These are phyloP conservation scores for Nemoura dubitans DNA, from an alignment of 2,888 invertebrate genomes.

Conservation along the genomic window DNA sequence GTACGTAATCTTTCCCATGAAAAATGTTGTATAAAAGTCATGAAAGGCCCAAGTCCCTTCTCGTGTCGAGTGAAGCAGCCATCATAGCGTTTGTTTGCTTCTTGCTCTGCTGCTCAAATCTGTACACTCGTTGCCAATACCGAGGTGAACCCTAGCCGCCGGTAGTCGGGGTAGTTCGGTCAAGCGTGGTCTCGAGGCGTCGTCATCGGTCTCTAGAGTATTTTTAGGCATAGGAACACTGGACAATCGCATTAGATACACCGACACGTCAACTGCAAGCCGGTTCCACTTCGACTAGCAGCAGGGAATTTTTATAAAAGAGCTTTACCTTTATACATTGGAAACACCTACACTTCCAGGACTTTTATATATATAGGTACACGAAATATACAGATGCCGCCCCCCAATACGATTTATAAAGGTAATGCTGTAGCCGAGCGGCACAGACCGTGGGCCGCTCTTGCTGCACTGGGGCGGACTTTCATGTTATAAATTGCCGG, in stretches of 20 bases:
- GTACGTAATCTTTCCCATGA: conserved; percentile 12
- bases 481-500: neutral
- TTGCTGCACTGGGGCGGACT: neutral
- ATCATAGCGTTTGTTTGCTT: conserved; percentile 24
- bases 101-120: conserved; percentile 10
- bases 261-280: neutral
- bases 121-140: neutral
- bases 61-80: neutral
- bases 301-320: neutral
- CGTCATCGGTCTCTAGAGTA: too few species aligned
- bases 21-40: neutral
- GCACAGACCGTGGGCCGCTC: neutral
- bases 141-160: neutral
- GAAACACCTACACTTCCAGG: too few species aligned
- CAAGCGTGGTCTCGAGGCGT: neutral
- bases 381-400: neutral
- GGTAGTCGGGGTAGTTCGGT: neutral
- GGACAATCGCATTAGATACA: neutral
- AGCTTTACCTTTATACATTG: too few species aligned
- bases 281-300: neutral
- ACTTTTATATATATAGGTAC: neutral
- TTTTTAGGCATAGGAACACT: neutral
- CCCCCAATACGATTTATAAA: neutral
- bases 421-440: neutral
- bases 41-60: neutral